phyloP scores from a whole-genome alignment of 2,113 vertebrate species.

The Mionectes macconnelli region DNA sequence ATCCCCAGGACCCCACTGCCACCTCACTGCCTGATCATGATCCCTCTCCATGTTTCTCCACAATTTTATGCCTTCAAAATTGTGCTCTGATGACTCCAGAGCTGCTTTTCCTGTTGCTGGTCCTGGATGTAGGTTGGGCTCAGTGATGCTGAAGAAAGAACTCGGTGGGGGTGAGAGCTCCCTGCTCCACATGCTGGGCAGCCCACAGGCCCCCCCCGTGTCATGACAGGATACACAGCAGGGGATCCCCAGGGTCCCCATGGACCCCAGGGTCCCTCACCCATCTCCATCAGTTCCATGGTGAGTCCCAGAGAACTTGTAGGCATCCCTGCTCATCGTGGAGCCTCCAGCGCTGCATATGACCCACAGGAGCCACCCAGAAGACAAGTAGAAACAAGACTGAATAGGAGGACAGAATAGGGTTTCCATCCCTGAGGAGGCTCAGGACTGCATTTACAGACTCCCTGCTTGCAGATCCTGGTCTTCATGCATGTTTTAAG shows the following conservation, averaged over 20 bases:
- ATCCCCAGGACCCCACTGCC: too few relatives aligned
- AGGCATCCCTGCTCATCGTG: not conserved
- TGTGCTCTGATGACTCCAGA: not conserved
- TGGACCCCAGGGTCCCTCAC: not conserved
- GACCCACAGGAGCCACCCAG: not conserved
- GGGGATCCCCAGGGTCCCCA: not conserved
- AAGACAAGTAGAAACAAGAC: not conserved
- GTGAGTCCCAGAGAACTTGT: not conserved
- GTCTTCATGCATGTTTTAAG: not conserved
- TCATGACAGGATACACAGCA: not conserved
- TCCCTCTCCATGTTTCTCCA: not conserved
- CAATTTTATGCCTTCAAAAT: not conserved
- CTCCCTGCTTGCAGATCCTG: not conserved
- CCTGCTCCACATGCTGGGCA: not conserved
- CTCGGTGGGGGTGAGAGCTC: not conserved
- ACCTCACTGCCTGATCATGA: not conserved
- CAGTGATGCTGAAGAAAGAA: not conserved
- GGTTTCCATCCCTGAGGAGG: not conserved
- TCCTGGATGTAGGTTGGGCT: not conserved
- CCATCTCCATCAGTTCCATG: not conserved
- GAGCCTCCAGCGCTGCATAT: not conserved
- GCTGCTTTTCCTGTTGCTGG: not conserved
- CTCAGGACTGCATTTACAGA: not conserved
- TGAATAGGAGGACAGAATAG: not conserved
- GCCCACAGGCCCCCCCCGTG: not conserved